Percentiles rank a stretch among this genome's conserved stretches.
phyloP scores from a whole-genome alignment of 2,113 vertebrate genomes.

The Rhinoptilus africanus region DNA sequence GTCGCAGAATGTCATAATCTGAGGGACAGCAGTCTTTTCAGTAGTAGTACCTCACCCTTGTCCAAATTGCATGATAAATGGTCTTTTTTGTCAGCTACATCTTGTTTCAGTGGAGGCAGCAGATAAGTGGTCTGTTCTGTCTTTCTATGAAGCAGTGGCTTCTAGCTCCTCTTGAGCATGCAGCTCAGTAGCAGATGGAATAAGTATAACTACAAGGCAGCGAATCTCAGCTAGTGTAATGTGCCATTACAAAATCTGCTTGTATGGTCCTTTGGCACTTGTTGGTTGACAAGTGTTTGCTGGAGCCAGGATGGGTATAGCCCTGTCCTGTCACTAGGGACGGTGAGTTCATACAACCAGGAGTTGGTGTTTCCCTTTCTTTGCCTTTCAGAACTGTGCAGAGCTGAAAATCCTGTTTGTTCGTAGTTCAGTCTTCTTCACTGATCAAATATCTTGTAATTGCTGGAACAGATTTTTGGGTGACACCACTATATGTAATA shows the following conservation, averaged over 20 bases:
- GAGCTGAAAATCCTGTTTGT: not conserved
- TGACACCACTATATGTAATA: not conserved
- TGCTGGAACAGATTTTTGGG: not conserved
- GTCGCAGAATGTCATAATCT: not conserved
- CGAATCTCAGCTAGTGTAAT: not conserved
- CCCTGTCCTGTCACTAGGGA: not conserved
- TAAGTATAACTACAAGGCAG: not conserved
- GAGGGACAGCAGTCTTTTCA: not conserved
- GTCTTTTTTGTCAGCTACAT: not conserved
- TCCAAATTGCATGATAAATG: not conserved
- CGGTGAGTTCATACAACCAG: not conserved
- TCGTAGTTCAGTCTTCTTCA: not conserved
- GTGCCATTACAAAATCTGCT: not conserved
- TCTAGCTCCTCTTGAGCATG: not conserved
- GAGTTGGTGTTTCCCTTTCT: not conserved
- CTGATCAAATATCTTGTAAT: not conserved
- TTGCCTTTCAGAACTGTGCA: not conserved
- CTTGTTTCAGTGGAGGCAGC: not conserved
- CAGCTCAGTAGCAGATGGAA: not conserved
- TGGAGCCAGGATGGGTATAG: not conserved
- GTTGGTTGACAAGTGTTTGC: not conserved
- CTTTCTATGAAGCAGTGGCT: not conserved
- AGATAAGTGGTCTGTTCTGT: not conserved
- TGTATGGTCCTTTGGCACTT: not conserved
- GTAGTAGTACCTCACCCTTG: not conserved